Percentiles rank a stretch among this genome's conserved stretches.
phyloP scores from a whole-genome alignment of 1,140 invertebrate species.

The Listronotus oregonensis region DNA sequence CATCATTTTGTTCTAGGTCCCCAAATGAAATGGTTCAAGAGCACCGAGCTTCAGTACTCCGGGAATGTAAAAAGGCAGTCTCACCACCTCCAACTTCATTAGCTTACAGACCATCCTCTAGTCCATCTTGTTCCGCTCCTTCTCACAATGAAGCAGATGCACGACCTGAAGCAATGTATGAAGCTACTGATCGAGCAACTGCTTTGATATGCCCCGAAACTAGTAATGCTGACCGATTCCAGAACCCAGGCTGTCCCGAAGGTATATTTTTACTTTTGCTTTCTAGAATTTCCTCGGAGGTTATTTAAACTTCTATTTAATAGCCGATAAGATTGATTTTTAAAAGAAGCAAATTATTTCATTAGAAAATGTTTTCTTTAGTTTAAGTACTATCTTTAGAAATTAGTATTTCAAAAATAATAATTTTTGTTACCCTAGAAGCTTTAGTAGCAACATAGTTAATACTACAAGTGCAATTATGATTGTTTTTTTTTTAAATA shows the following conservation, averaged over 20 bases:
- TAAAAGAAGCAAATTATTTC: too few species aligned
- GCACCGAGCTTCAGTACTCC: constrained; percentile 66
- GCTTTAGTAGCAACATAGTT: too few species aligned
- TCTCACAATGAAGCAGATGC: constrained; percentile 51
- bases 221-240: constrained; percentile 48
- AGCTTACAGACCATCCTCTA: constrained; percentile 49
- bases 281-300: too few species aligned
- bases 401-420: too few species aligned
- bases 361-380: too few species aligned
- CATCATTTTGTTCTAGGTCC: constrained; percentile 13
- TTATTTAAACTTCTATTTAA: too few species aligned
- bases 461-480: too few species aligned
- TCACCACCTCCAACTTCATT: constrained; percentile 51
- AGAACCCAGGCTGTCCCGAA: constrained; percentile 58
- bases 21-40: constrained; percentile 59
- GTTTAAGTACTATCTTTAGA: too few species aligned
- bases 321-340: too few species aligned
- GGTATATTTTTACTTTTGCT: constrained; percentile 45
- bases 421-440: too few species aligned
- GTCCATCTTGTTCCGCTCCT: constrained; percentile 47
- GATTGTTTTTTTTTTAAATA: too few species aligned
- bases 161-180: constrained; percentile 46
- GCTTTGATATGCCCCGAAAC: constrained; percentile 52
- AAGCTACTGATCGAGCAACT: constrained; percentile 52
- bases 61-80: constrained; percentile 63